These are phyloP conservation scores for Brachyistius frenatus DNA, from an alignment of 2,113 vertebrate species.

Conservation along the genomic window DNA sequence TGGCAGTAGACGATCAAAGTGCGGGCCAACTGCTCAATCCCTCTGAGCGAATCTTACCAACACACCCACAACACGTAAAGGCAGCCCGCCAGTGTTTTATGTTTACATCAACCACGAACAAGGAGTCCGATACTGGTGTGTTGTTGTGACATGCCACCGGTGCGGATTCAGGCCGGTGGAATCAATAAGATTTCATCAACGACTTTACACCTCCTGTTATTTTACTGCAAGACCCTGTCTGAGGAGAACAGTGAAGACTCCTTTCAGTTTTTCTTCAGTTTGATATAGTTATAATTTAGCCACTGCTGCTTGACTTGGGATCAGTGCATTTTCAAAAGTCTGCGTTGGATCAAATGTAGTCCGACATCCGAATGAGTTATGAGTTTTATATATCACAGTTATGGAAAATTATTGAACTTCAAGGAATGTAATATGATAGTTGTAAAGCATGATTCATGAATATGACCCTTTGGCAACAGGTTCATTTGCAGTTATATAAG, in stretches of 20 bases:
- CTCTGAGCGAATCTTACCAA: slow-evolving; percentile 30
- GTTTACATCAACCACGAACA: slow-evolving; percentile 61
- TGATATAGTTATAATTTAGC: neutral
- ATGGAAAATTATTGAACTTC: slow-evolving; percentile 30
- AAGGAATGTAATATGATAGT: slow-evolving; percentile 52
- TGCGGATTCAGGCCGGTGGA: slow-evolving; percentile 37
- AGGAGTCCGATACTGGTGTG: slow-evolving; percentile 33
- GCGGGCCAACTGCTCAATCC: slow-evolving; percentile 56
- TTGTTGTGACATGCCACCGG: slow-evolving; percentile 39
- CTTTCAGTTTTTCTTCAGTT: neutral
- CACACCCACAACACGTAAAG: slow-evolving; percentile 51
- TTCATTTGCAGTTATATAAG: slow-evolving; percentile 24
- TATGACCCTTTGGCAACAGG: neutral
- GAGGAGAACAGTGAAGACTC: neutral
- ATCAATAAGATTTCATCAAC: slow-evolving; percentile 38
- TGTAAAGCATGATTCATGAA: slow-evolving; percentile 47
- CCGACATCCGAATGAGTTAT: slow-evolving; percentile 50
- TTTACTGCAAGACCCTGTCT: slow-evolving; percentile 3
- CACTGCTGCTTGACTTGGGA: slow-evolving; percentile 11
- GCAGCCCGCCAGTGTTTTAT: slow-evolving; percentile 60
- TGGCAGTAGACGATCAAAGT: slow-evolving; percentile 64
- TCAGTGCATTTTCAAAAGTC: slow-evolving; percentile 8
- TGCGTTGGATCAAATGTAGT: slow-evolving; percentile 27
- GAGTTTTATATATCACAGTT: slow-evolving; percentile 34
- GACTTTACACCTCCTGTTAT: slow-evolving; percentile 15